Conservation (phyloP, 2,797 vertebrate genomes). For the Zenarchopterus dispar region DNA sequence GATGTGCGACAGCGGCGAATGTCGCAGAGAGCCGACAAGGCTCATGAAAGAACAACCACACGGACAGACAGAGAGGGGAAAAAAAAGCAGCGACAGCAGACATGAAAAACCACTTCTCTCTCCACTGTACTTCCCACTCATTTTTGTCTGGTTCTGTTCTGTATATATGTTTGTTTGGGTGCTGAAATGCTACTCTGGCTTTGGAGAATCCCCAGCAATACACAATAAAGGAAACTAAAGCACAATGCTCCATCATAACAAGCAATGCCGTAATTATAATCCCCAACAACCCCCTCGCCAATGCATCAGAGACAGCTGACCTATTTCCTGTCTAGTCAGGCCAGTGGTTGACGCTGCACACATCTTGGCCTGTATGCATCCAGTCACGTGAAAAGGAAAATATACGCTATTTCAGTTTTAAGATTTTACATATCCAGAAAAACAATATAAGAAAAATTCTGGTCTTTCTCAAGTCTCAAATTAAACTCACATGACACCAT, state of each 20-base stretch:
- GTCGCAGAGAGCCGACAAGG: constrained; percentile 21
- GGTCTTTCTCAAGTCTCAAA: no score
- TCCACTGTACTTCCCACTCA: constrained; percentile 41
- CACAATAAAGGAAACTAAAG: constrained; percentile 19
- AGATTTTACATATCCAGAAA: no score
- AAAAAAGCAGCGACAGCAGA: constrained; percentile 48
- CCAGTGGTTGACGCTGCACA: constrained; percentile 60
- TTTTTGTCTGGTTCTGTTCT: constrained; percentile 15
- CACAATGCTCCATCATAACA: constrained; percentile 29
- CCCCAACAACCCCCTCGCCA: constrained; percentile 11
- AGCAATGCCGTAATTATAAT: constrained; percentile 41
- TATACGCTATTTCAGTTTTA: background rate
- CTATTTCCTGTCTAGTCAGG: constrained; percentile 78
- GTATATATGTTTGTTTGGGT: constrained; percentile 8
- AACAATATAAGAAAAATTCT: no score
- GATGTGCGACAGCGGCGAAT: constrained; percentile 40
- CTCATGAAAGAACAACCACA: background rate
- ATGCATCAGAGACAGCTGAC: constrained; percentile 73
- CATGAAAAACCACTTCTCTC: constrained; percentile 56
- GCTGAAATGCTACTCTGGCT: no score
- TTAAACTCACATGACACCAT: no score
- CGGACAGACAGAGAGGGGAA: constrained; percentile 11
- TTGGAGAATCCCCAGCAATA: constrained; percentile 15
- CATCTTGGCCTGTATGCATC: constrained; percentile 24
- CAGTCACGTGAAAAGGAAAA: background rate